A percentile compares a stretch with the other conserved stretches of the same genome.
Conservation (phyloP, 2,113 vertebrate genomes). For the Girardinichthys multiradiatus region DNA sequence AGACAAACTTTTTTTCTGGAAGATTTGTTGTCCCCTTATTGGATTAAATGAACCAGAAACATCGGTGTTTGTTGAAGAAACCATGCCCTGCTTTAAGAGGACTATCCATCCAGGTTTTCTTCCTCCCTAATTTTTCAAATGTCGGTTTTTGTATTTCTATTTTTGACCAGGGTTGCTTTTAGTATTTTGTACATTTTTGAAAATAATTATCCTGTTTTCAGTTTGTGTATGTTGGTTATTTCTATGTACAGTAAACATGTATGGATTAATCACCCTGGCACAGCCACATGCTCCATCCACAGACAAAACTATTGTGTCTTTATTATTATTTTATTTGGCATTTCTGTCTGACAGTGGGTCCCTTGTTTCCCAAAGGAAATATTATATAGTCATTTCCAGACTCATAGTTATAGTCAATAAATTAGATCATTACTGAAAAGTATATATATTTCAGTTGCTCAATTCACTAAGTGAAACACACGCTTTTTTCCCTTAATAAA, state of each 20-base stretch:
- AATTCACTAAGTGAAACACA: no score
- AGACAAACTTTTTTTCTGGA: background rate
- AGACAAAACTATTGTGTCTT: background rate
- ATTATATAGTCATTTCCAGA: no score
- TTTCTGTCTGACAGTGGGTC: no score
- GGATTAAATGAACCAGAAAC: background rate
- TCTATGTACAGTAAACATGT: background rate
- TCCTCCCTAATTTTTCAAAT: slow-evolving; percentile 12
- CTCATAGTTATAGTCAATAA: no score
- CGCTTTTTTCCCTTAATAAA: no score
- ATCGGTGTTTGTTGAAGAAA: slow-evolving; percentile 1
- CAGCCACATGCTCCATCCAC: background rate
- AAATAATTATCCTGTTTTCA: background rate
- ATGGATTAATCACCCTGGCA: background rate
- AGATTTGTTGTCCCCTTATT: background rate
- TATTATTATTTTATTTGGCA: no score
- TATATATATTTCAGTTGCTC: no score
- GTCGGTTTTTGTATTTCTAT: background rate
- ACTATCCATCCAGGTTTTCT: background rate
- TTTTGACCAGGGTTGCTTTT: slow-evolving; percentile 10
- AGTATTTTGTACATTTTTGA: slow-evolving; percentile 13
- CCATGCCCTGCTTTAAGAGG: slow-evolving; percentile 2
- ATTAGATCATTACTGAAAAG: no score
- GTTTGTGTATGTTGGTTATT: background rate
- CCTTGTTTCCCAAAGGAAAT: no score